These are phyloP conservation scores for Emys orbicularis DNA, from an alignment of 2,797 vertebrate species.

Conservation along the genomic window DNA sequence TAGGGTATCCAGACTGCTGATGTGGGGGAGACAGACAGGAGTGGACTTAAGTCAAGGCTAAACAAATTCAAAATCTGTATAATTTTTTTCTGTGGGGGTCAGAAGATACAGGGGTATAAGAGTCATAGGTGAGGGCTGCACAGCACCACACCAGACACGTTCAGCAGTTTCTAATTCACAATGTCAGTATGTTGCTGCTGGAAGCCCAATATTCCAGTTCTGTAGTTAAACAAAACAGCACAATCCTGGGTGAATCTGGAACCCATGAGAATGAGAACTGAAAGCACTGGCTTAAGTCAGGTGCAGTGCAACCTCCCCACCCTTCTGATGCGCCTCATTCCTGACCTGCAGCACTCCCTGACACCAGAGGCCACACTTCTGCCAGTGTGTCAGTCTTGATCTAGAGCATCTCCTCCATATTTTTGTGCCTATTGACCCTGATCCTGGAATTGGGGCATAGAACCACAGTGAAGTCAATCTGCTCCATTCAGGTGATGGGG, in stretches of 20 bases:
- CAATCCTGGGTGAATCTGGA: background rate
- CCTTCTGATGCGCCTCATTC: background rate
- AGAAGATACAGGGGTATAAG: background rate
- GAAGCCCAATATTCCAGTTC: background rate
- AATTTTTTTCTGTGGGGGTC: background rate
- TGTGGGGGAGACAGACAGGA: slow-evolving; percentile 1
- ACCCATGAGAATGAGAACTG: background rate
- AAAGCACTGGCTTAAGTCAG: background rate
- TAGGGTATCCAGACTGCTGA: background rate
- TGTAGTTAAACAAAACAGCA: background rate
- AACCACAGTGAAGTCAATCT: background rate
- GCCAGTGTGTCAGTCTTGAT: background rate
- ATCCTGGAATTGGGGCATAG: background rate
- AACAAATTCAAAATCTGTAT: background rate
- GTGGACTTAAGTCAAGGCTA: slow-evolving; percentile 7
- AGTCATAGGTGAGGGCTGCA: background rate
- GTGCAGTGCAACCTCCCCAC: background rate
- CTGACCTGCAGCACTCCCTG: background rate
- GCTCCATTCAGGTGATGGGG: background rate
- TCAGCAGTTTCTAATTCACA: background rate
- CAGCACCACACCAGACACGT: background rate
- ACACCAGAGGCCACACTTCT: background rate
- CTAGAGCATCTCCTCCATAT: background rate
- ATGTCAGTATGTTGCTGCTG: background rate
- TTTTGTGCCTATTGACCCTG: background rate